Evolutionary conservation across 2,113 vertebrate species (phyloP).

Genomic region (Pachycephala philippinensis): DNA sequence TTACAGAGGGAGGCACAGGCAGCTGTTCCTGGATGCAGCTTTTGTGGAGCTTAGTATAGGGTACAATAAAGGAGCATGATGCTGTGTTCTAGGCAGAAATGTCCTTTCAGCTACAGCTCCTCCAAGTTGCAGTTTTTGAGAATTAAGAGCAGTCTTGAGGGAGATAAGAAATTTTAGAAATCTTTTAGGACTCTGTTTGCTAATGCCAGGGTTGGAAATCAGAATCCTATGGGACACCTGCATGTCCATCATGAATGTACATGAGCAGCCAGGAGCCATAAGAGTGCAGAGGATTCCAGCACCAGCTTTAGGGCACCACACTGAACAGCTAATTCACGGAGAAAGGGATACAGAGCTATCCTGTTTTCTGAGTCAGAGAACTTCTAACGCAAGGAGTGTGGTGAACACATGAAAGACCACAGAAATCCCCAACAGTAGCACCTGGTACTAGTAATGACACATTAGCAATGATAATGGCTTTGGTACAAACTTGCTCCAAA

Average conservation of each 20-base stretch:
- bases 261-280: neutral
- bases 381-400: neutral
- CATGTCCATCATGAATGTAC: neutral
- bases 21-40: neutral
- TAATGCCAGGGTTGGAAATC: neutral
- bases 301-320: neutral
- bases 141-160: neutral
- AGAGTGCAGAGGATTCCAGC: neutral
- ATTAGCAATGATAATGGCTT: neutral
- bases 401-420: neutral
- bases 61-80: neutral
- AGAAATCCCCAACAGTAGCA: neutral
- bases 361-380: neutral
- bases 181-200: neutral
- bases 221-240: neutral
- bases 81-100: neutral
- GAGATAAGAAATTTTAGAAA: neutral
- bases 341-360: neutral
- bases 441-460: neutral
- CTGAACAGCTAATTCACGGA: neutral
- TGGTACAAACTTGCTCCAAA: neutral
- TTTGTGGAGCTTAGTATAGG: accelerated
- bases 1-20: neutral
- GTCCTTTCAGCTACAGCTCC: neutral
- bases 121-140: neutral